Evolutionary conservation across 2,797 vertebrate species (phyloP).

Genomic region (Pempheris klunzingeri): DNA sequence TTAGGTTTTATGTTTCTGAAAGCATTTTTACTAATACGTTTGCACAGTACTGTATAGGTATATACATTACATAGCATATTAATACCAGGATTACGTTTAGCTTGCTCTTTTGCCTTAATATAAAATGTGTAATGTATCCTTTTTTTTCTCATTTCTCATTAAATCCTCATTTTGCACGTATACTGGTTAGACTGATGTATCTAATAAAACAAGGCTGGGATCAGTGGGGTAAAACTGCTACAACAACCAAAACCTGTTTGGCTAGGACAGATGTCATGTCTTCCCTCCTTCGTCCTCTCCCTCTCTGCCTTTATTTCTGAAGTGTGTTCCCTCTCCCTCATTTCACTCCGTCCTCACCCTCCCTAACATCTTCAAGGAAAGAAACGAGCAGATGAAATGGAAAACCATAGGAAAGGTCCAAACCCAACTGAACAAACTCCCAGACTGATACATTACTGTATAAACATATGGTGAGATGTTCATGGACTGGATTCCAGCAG

Average conservation of each 20-base stretch:
- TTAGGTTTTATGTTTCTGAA: no score
- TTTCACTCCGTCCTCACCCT: not conserved
- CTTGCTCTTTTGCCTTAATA: no score
- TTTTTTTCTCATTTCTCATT: not conserved
- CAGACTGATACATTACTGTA: no score
- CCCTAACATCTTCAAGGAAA: not conserved
- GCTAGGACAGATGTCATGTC: not conserved
- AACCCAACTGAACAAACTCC: not conserved
- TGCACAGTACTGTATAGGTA: no score
- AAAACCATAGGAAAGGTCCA: not conserved
- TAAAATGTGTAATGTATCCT: no score
- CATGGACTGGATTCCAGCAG: constrained; percentile 6
- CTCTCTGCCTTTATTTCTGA: no score
- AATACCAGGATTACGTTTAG: no score
- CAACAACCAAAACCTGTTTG: not conserved
- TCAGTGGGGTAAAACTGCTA: not conserved
- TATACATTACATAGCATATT: no score
- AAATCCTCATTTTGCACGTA: not conserved
- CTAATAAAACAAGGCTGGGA: not conserved
- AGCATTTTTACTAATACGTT: no score
- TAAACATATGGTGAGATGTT: not conserved
- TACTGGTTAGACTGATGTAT: not conserved
- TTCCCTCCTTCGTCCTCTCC: not conserved
- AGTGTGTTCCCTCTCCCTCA: not conserved
- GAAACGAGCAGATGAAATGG: not conserved